These are phyloP conservation scores for Epinotia brunnichana DNA, from an alignment of 2,888 invertebrate species.

Conservation along the genomic window DNA sequence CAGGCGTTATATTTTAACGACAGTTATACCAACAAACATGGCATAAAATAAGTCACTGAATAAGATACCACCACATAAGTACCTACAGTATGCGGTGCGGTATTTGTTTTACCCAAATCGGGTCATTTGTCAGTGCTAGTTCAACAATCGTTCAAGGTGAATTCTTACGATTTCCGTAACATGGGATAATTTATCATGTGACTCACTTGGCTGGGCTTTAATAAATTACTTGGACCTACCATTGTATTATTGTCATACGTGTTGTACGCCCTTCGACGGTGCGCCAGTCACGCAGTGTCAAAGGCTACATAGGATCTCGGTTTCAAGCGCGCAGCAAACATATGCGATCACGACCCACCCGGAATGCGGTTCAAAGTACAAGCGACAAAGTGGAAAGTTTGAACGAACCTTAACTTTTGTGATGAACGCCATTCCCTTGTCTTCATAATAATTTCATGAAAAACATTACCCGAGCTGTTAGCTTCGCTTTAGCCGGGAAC, in stretches of 20 bases:
- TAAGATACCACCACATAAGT: neutral
- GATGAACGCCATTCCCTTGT: slow-evolving; percentile 14
- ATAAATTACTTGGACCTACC: slow-evolving; percentile 46
- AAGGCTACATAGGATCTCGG: slow-evolving; percentile 58
- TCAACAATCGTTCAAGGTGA: slow-evolving; percentile 62
- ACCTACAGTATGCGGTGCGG: slow-evolving; percentile 24
- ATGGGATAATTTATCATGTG: slow-evolving; percentile 58
- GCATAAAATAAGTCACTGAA: slow-evolving; percentile 5
- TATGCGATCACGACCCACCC: slow-evolving; percentile 61
- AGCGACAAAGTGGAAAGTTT: slow-evolving; percentile 28
- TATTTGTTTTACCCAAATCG: slow-evolving; percentile 53
- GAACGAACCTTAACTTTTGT: slow-evolving; percentile 1
- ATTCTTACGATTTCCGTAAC: slow-evolving; percentile 60
- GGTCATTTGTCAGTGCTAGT: slow-evolving; percentile 63
- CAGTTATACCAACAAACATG: slow-evolving; percentile 16
- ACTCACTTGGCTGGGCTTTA: slow-evolving; percentile 50
- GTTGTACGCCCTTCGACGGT: slow-evolving; percentile 59
- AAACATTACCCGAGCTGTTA: slow-evolving; percentile 6
- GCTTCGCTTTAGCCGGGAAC: neutral
- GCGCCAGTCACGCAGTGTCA: slow-evolving; percentile 55
- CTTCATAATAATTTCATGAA: slow-evolving; percentile 11
- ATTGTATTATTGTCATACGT: slow-evolving; percentile 50
- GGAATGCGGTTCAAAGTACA: slow-evolving; percentile 51
- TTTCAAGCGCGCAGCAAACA: slow-evolving; percentile 61
- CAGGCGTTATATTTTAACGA: neutral